These are phyloP conservation scores for Speoplatyrhinus poulsoni DNA, from an alignment of 2,113 vertebrate genomes.

Conservation along the genomic window DNA sequence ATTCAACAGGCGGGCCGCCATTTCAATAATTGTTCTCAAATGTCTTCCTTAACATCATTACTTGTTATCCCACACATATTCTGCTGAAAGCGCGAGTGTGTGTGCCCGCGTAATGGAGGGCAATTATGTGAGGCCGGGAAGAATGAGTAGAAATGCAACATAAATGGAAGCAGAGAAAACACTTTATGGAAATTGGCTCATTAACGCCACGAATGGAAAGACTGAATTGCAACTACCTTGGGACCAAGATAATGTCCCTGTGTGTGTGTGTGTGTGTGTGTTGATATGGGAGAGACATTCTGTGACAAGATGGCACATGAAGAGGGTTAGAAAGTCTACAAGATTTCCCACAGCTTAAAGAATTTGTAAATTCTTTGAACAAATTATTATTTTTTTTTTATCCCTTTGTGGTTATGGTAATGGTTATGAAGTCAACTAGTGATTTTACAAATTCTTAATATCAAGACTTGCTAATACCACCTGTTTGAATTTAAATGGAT, in stretches of 20 bases:
- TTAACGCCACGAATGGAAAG: slow-evolving; percentile 53
- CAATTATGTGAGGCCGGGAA: slow-evolving; percentile 58
- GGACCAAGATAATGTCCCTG: slow-evolving; percentile 44
- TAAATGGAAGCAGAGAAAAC: slow-evolving; percentile 43
- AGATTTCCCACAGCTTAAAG: too few relatives aligned
- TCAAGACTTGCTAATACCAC: too few relatives aligned
- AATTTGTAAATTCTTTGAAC: too few relatives aligned
- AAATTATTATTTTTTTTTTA: too few relatives aligned
- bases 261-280: slow-evolving; percentile 24
- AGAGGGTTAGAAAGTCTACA: background rate
- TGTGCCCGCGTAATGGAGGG: slow-evolving; percentile 48
- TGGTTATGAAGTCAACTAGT: too few relatives aligned
- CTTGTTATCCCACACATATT: slow-evolving; percentile 50
- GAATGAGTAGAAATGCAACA: slow-evolving; percentile 50
- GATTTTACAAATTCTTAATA: too few relatives aligned
- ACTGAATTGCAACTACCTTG: slow-evolving; percentile 39
- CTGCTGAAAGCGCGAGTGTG: slow-evolving; percentile 19
- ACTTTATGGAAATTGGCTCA: slow-evolving; percentile 63
- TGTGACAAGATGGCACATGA: background rate
- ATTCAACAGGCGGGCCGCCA: slow-evolving; percentile 58
- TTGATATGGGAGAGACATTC: background rate
- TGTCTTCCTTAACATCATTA: slow-evolving; percentile 71
- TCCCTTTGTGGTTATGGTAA: too few relatives aligned
- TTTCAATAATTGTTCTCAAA: slow-evolving; percentile 75
- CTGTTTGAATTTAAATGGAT: too few relatives aligned